Base-by-base conservation (phyloP, 1,140 invertebrate species). In the Zaprionus vittiger region DNA sequence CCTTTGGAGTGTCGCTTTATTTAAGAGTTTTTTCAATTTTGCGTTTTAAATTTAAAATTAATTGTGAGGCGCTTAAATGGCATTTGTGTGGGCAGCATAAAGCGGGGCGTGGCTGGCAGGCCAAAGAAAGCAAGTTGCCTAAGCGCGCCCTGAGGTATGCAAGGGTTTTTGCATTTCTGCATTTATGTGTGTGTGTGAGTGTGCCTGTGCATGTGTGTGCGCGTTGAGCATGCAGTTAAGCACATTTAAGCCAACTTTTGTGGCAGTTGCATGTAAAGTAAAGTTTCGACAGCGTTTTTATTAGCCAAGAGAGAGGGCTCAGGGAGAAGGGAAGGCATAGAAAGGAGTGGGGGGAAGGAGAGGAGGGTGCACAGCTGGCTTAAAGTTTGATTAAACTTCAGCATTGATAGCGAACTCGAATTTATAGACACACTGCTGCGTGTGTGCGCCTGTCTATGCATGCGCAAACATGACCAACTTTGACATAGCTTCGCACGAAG, bases 331-430 rank as follows among this genome's bases (percentile, higher is more conserved):
- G 0, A 3, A 28, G 26, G 26, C 26, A 28, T 28, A 7, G 6
- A 1, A 1, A 15, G 0, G 41, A 7, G n/a, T 20, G 38, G 38
- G 2, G n/a, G 2, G 0, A n/a, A n/a, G n/a, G 3, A 5, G 6
- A n/a, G 2, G 6, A 3, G 15, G n/a, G 2, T 17, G n/a, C 41
- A 38, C 73, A 72, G 73, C 73, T 72, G 61, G 52, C 41, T 67
- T 67, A 82, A 89, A 84, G 67, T 87, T 87, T 87, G 83, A 87
- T 87, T 89, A 87, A 89, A 84, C 81, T 89, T 83, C 69, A 66
- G 73, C 81, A 83, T 80, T 83, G 65, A 76, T 76, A 76, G 70
- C 66, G 68, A 71, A 63, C 74, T 56, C 11, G 49, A 74, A 63
- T 74, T 69, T 63, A 74, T 74, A 74, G 72, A 70, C 66, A 62